Percentiles rank a stretch among this genome's conserved stretches.
These are phyloP conservation scores for Eleutherodactylus coqui DNA, from an alignment of 2,797 vertebrate species.

Conservation along the genomic window DNA sequence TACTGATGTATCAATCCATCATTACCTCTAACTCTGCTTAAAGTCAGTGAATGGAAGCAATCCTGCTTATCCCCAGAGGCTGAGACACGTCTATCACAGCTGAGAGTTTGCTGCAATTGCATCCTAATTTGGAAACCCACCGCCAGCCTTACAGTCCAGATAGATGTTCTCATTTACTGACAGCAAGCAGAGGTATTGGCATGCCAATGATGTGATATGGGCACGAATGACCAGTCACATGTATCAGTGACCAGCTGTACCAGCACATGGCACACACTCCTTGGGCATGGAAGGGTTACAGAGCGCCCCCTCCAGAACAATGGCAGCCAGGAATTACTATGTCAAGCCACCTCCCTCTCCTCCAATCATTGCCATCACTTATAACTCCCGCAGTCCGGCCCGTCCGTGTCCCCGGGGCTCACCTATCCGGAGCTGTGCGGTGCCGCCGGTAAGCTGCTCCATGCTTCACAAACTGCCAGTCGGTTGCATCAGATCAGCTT, in stretches of 20 bases:
- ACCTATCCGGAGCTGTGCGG: conserved; percentile 68
- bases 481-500: conserved; percentile 54
- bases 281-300: neutral
- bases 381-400: too few relatives aligned
- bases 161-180: too few relatives aligned
- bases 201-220: too few relatives aligned
- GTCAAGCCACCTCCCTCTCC: too few relatives aligned
- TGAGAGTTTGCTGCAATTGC: neutral
- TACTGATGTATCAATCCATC: too few relatives aligned
- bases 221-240: too few relatives aligned
- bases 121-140: neutral
- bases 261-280: neutral
- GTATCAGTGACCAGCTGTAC: neutral
- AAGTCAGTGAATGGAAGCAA: neutral
- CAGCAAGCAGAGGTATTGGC: too few relatives aligned
- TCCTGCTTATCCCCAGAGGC: too few relatives aligned
- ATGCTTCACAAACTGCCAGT: conserved; percentile 41
- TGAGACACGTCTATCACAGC: too few relatives aligned
- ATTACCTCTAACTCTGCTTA: neutral
- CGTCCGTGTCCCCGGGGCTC: conserved; percentile 38
- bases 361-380: too few relatives aligned
- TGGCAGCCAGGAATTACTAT: neutral
- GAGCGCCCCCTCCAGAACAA: neutral
- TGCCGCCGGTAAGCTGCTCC: conserved; percentile 65
- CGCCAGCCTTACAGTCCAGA: too few relatives aligned